These are phyloP conservation scores for Phrynocephalus guinanensis DNA, from an alignment of 2,797 vertebrate genomes.

Conservation along the genomic window DNA sequence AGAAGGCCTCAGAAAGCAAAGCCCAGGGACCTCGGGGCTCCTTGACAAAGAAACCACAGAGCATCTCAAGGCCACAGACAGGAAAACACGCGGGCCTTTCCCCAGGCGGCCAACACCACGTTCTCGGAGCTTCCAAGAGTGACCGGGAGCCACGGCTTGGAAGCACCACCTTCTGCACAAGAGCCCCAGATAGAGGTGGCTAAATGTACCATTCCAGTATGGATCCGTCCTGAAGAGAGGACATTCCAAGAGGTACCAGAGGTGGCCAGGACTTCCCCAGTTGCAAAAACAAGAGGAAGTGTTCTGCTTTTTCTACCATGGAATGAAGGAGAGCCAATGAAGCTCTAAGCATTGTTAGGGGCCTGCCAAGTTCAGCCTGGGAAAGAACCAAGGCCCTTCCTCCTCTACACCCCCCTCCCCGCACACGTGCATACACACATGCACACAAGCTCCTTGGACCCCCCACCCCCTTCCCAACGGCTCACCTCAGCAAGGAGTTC, in stretches of 20 bases:
- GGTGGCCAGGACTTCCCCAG: no score
- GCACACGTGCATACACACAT: no score
- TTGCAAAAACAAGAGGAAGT: no score
- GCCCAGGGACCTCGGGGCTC: not conserved
- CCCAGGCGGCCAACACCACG: no score
- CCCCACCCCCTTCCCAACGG: not conserved
- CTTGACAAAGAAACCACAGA: not conserved
- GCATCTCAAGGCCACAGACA: not conserved
- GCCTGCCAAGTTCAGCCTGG: not conserved
- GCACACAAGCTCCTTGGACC: not conserved
- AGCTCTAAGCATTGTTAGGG: not conserved
- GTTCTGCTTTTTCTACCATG: no score
- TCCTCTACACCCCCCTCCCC: no score
- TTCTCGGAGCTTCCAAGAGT: no score
- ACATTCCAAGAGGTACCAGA: not conserved
- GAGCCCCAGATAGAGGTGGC: not conserved
- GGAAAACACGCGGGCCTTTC: no score
- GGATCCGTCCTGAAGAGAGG: not conserved
- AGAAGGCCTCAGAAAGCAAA: not conserved
- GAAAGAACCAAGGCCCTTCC: no score
- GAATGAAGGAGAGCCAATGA: not conserved
- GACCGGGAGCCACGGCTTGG: not conserved
- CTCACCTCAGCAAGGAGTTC: constrained; percentile 88
- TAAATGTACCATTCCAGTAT: no score
- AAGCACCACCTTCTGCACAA: not conserved